These are phyloP conservation scores for Uria lomvia DNA, from an alignment of 2,113 vertebrate species.

Conservation along the genomic window DNA sequence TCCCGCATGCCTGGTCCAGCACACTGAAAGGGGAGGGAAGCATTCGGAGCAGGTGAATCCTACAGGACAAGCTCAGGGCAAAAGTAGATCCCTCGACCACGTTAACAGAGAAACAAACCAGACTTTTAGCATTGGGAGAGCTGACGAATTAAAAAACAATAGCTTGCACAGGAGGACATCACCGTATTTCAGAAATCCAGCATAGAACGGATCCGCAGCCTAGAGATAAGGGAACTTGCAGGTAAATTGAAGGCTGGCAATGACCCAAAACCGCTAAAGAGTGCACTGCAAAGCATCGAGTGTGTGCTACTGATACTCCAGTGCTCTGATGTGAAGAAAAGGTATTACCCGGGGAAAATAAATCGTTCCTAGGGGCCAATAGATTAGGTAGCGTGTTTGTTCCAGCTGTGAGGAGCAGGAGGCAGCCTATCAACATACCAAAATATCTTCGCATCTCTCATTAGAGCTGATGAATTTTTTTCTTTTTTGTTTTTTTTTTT, in stretches of 20 bases:
- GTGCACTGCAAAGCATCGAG: slow-evolving; percentile 10
- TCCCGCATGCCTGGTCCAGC: neutral
- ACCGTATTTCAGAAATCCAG: neutral
- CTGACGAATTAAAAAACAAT: neutral
- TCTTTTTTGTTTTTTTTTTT: neutral
- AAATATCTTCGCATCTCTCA: slow-evolving; percentile 55
- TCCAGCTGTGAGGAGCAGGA: slow-evolving; percentile 60
- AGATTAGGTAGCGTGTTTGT: slow-evolving; percentile 1
- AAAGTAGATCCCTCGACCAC: neutral
- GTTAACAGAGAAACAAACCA: neutral
- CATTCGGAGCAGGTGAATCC: neutral
- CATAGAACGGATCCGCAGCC: neutral
- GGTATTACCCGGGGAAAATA: neutral
- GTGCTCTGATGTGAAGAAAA: slow-evolving; percentile 37
- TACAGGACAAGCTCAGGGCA: neutral
- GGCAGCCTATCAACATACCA: slow-evolving; percentile 33
- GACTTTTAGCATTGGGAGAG: neutral
- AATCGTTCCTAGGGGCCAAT: neutral
- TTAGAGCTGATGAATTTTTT: slow-evolving; percentile 13
- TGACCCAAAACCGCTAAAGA: neutral
- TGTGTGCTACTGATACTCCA: neutral
- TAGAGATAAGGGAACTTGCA: neutral
- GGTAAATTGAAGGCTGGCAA: slow-evolving; percentile 30
- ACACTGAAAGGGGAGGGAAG: neutral
- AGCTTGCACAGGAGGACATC: neutral